Conservation (phyloP, 1,140 invertebrate genomes). For the Rhynchophorus ferrugineus region DNA sequence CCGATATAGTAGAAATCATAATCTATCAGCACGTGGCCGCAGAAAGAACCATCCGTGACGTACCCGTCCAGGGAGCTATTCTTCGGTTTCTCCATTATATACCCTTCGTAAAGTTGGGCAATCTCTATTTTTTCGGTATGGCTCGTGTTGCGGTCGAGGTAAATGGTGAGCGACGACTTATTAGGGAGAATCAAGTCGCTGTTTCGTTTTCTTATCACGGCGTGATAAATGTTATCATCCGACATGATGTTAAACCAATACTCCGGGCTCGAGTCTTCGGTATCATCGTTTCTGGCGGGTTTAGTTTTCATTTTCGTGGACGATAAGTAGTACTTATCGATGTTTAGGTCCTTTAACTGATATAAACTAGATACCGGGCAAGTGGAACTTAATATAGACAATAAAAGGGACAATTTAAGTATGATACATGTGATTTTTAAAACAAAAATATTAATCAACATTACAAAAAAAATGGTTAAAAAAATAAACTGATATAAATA, state of each 20-base stretch:
- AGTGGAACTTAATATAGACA: too few relatives aligned
- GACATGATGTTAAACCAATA: neutral
- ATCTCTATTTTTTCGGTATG: too few relatives aligned
- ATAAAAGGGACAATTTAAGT: too few relatives aligned
- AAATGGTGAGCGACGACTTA: too few relatives aligned
- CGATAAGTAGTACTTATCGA: neutral
- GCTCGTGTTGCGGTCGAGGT: too few relatives aligned
- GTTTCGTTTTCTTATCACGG: slow-evolving; percentile 5
- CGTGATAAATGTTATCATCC: slow-evolving; percentile 3
- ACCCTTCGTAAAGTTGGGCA: slow-evolving; percentile 6
- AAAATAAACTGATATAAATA: too few relatives aligned
- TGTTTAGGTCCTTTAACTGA: neutral
- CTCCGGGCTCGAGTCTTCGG: neutral
- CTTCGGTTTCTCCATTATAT: slow-evolving; percentile 1
- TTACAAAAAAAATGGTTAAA: too few relatives aligned
- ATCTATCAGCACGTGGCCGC: slow-evolving; percentile 17
- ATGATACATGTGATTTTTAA: too few relatives aligned
- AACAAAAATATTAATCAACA: too few relatives aligned
- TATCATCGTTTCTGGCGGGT: neutral
- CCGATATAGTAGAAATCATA: slow-evolving; percentile 20
- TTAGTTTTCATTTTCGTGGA: neutral
- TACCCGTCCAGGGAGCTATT: slow-evolving; percentile 21
- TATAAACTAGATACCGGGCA: too few relatives aligned
- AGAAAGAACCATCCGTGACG: slow-evolving; percentile 19
- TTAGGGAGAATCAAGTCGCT: slow-evolving; percentile 9